Percentiles rank a stretch among this genome's conserved stretches.
phyloP scores from a whole-genome alignment of 2,113 vertebrate species.

The Suncus etruscus region DNA sequence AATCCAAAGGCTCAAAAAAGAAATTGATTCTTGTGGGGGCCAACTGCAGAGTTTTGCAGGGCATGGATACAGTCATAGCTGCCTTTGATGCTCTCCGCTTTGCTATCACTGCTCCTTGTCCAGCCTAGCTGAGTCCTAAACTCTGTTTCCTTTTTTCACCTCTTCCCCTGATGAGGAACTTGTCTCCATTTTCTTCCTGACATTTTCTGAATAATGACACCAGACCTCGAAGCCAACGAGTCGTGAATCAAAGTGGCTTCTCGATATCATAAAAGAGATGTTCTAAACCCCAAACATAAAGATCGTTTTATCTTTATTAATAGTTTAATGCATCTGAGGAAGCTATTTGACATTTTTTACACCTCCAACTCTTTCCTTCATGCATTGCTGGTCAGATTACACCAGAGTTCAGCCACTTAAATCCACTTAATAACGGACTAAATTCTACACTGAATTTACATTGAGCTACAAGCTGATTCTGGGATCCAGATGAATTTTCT shows the following conservation, averaged over 20 bases:
- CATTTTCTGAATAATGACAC: constrained; percentile 82
- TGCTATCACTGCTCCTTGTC: not conserved
- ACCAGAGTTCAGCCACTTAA: constrained; percentile 87
- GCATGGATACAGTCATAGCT: not conserved
- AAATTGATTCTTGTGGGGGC: not conserved
- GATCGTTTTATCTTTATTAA: constrained; percentile 90
- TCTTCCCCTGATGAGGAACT: constrained; percentile 47
- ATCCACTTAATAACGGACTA: constrained; percentile 87
- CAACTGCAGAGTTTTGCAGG: not conserved
- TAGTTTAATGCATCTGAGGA: constrained; percentile 88
- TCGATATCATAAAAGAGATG: constrained; percentile 85
- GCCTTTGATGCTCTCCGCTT: accelerated
- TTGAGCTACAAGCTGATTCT: constrained; percentile 83
- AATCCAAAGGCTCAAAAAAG: not conserved
- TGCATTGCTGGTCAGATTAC: constrained; percentile 89
- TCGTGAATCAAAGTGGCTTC: constrained; percentile 83
- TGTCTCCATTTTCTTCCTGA: constrained; percentile 74
- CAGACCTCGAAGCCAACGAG: constrained; percentile 83
- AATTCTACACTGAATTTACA: constrained; percentile 83
- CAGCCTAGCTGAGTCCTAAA: not conserved
- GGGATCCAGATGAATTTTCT: constrained; percentile 71
- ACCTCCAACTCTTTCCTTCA: constrained; percentile 89
- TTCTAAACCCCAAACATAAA: constrained; percentile 87
- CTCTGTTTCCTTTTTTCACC: constrained; percentile 4
- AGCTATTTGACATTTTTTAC: constrained; percentile 88